A percentile compares a stretch with the other conserved stretches of the same genome.
Evolutionary conservation across 2,888 invertebrate species (phyloP).

Genomic region (Noctua comes): DNA sequence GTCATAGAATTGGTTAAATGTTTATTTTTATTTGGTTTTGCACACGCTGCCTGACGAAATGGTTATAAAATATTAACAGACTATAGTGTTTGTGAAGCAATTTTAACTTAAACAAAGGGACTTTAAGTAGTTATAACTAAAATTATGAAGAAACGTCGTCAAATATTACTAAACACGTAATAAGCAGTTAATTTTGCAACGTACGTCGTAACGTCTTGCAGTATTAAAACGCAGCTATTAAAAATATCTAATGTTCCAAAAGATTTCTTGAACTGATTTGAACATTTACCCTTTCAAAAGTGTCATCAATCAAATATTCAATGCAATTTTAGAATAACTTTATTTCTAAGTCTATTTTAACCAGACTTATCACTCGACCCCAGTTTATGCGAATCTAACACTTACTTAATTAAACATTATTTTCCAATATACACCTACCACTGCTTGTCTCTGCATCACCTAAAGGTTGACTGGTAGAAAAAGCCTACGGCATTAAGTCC

Average conservation of each 20-base stretch:
- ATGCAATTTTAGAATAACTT: neutral
- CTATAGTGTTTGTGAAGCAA: conserved; percentile 42
- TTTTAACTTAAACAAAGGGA: conserved; percentile 22
- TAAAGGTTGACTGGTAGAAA: no score
- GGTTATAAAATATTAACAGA: conserved; percentile 14
- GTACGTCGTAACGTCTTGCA: neutral
- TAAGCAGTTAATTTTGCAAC: conserved; percentile 2
- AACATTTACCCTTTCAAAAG: neutral
- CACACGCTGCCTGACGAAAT: conserved; percentile 19
- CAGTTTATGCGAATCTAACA: neutral
- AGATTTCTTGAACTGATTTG: neutral
- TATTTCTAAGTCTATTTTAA: neutral
- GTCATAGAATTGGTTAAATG: conserved; percentile 2
- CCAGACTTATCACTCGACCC: neutral
- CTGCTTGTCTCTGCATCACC: no score
- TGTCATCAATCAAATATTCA: neutral
- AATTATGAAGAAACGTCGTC: conserved; percentile 22
- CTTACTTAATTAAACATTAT: no score
- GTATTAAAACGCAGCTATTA: neutral
- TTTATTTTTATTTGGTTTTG: conserved; percentile 19
- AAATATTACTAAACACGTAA: conserved; percentile 3
- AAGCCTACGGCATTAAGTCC: no score
- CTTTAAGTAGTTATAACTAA: conserved; percentile 10
- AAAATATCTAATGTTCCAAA: neutral
- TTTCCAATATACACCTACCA: no score